Percentiles rank a stretch among this genome's conserved stretches.
These are phyloP conservation scores for Drosophila yooni DNA, from an alignment of 2,888 invertebrate species.

Conservation along the genomic window DNA sequence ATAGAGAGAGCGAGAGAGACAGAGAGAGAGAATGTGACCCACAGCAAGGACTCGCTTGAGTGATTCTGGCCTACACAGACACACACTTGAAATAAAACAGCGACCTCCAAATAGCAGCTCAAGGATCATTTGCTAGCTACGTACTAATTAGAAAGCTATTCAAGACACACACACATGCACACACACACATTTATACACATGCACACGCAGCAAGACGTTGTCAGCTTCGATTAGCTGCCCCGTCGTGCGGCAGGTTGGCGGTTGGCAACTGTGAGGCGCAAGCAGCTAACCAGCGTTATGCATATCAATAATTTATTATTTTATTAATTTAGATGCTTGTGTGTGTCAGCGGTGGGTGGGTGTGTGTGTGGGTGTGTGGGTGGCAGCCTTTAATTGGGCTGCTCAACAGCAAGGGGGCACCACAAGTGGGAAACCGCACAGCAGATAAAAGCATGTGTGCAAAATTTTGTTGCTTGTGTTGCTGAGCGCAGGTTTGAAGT, in stretches of 20 bases:
- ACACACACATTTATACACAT: constrained; percentile 28
- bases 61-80: not conserved
- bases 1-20: not conserved
- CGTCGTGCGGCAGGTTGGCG: constrained; percentile 44
- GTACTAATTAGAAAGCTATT: constrained; percentile 76
- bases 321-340: constrained; percentile 69
- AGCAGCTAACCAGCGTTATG: constrained; percentile 28
- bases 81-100: constrained; percentile 32
- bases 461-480: not conserved
- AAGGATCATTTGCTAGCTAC: constrained; percentile 68
- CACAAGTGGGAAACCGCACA: constrained; percentile 18
- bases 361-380: constrained; percentile 21
- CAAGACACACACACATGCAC: constrained; percentile 40
- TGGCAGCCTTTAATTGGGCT: constrained; percentile 37
- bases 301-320: constrained; percentile 75
- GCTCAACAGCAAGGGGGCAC: constrained; percentile 5
- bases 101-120: constrained; percentile 56
- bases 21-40: constrained; percentile 29
- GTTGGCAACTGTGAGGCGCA: constrained; percentile 22
- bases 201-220: constrained; percentile 25
- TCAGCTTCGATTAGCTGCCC: constrained; percentile 40
- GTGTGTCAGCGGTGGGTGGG: not conserved
- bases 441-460: constrained; percentile 20
- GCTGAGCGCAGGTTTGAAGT: not conserved
- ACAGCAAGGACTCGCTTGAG: constrained; percentile 53